phyloP scores from a whole-genome alignment of 2,888 invertebrate species.

The Heliconius charithonia region DNA sequence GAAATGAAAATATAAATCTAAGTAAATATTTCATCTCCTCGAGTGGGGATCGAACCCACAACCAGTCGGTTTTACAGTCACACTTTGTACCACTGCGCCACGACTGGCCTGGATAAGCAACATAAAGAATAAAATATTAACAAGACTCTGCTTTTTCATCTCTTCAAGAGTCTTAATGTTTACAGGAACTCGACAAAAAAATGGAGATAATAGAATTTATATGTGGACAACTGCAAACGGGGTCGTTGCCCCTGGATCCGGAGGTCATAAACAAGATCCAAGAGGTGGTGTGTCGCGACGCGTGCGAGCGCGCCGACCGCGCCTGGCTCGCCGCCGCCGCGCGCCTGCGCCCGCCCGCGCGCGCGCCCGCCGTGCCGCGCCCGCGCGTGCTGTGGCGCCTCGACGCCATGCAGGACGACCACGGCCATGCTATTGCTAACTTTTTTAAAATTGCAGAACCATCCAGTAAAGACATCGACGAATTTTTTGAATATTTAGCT shows the following conservation, averaged over 20 bases:
- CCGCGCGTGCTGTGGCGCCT: constrained; percentile 68
- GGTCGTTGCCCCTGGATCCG: constrained; percentile 69
- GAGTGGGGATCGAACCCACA: no score
- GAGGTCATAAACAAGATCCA: constrained; percentile 62
- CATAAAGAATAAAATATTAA: neutral
- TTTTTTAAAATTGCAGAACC: constrained; percentile 66
- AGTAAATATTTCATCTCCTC: no score
- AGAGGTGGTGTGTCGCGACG: constrained; percentile 57
- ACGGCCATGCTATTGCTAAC: constrained; percentile 57
- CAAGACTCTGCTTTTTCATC: neutral
- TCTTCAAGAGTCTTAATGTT: constrained; percentile 34
- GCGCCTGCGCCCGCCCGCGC: constrained; percentile 52
- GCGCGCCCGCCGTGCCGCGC: constrained; percentile 51
- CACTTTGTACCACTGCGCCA: no score
- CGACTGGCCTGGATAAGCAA: no score
- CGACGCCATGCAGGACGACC: constrained; percentile 56
- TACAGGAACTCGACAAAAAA: constrained; percentile 67
- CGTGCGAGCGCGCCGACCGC: constrained; percentile 68
- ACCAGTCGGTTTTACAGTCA: no score
- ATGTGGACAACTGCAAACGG: constrained; percentile 66
- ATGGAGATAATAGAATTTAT: constrained; percentile 74
- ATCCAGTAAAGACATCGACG: constrained; percentile 65
- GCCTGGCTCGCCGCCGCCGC: constrained; percentile 65
- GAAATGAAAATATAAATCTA: no score
- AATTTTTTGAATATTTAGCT: constrained; percentile 69